Evolutionary conservation across 1,140 invertebrate genomes (phyloP).

Genomic region (Neodiprion virginianus): DNA sequence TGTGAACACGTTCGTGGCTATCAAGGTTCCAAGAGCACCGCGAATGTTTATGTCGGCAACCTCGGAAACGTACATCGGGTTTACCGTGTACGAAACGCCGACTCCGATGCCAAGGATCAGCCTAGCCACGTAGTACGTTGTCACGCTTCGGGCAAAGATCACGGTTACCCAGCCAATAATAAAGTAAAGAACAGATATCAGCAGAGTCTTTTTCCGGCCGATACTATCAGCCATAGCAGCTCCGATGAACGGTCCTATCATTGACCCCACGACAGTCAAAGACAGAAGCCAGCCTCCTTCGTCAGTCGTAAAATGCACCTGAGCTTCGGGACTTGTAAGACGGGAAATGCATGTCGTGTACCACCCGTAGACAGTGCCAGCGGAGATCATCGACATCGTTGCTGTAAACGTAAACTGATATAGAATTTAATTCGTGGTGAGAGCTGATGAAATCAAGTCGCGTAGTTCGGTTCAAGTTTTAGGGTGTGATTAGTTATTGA

Average conservation of each 20-base stretch:
- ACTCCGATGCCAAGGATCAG: conserved; percentile 72
- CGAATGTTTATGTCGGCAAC: conserved; percentile 72
- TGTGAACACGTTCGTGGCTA: conserved; percentile 68
- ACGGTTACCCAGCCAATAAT: conserved; percentile 73
- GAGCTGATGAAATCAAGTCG: too few relatives aligned
- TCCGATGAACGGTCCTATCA: conserved; percentile 60
- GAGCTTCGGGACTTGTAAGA: conserved; percentile 35
- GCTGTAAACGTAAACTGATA: conserved; percentile 39
- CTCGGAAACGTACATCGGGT: conserved; percentile 77
- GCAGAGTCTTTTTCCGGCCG: conserved; percentile 73
- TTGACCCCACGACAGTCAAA: conserved; percentile 57
- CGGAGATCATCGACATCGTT: conserved; percentile 57
- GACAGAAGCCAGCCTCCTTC: conserved; percentile 56
- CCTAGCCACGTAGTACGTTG: conserved; percentile 64
- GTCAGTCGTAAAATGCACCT: conserved; percentile 45
- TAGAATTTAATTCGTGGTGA: too few relatives aligned
- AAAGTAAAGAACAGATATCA: conserved; percentile 70
- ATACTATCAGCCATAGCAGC: conserved; percentile 62
- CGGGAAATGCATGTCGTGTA: conserved; percentile 48
- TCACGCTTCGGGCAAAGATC: conserved; percentile 62
- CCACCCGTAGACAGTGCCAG: conserved; percentile 59
- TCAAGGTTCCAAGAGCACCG: conserved; percentile 73
- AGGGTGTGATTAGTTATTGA: too few relatives aligned
- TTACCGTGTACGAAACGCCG: conserved; percentile 73
- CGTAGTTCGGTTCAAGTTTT: too few relatives aligned